Percentiles rank a stretch among this genome's conserved stretches.
Conservation (phyloP, 2,797 vertebrate genomes). For the Alfaro cultratus region DNA sequence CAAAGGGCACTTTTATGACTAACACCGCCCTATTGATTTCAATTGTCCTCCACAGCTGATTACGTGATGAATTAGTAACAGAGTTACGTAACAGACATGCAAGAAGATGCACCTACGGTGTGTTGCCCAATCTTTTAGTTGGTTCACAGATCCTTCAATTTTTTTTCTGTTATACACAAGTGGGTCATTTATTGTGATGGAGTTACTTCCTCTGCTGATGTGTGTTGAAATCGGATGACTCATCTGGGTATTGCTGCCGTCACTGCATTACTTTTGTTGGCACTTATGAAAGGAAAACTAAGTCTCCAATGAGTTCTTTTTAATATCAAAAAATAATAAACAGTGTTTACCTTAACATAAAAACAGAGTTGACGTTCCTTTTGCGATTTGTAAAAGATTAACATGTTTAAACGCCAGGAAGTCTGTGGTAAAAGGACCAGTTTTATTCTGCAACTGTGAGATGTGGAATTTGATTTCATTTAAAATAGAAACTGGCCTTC, state of each 20-base stretch:
- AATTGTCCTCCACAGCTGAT: constrained; percentile 56
- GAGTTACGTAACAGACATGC: constrained; percentile 13
- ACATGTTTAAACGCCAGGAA: neutral
- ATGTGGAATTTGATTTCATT: neutral
- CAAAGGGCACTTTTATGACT: constrained; percentile 73
- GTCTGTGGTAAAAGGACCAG: neutral
- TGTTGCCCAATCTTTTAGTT: neutral
- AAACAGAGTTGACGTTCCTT: neutral
- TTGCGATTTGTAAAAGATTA: neutral
- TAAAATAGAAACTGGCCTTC: neutral
- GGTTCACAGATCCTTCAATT: constrained; percentile 5
- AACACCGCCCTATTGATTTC: constrained; percentile 69
- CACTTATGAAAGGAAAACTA: neutral
- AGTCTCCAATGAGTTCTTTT: neutral
- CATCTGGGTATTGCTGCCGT: constrained; percentile 22
- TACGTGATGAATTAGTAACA: constrained; percentile 63
- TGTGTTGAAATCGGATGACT: constrained; percentile 23
- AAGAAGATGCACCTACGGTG: neutral
- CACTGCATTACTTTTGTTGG: neutral
- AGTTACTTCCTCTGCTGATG: constrained; percentile 4
- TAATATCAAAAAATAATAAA: neutral
- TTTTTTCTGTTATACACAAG: constrained; percentile 11
- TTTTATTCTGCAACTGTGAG: too few relatives aligned
- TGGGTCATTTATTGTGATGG: constrained; percentile 6
- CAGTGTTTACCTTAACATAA: neutral